Evolutionary conservation across 2,888 invertebrate genomes (phyloP).

Genomic region (Caenorhabditis auriculariae): DNA sequence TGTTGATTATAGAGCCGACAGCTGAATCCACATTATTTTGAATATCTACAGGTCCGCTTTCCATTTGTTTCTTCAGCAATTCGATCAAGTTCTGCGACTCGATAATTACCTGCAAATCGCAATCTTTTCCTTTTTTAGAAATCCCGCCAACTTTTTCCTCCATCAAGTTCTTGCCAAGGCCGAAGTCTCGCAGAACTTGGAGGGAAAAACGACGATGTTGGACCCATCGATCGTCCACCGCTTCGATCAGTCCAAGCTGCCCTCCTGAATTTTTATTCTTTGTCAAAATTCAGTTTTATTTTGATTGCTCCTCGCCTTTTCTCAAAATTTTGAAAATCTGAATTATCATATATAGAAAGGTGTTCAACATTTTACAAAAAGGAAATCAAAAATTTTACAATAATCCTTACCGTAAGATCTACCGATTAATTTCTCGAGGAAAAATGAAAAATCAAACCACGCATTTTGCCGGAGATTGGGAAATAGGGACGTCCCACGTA

Average conservation of each 20-base stretch:
- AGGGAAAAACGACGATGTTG: slow-evolving; percentile 29
- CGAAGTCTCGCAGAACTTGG: slow-evolving; percentile 34
- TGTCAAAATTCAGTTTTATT: too few species aligned
- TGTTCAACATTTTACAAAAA: background rate
- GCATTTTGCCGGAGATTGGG: slow-evolving; percentile 16
- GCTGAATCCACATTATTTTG: slow-evolving; percentile 21
- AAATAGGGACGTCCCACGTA: slow-evolving; percentile 22
- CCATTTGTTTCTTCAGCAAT: background rate
- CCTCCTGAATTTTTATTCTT: too few species aligned
- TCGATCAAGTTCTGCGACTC: slow-evolving; percentile 15
- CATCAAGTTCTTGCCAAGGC: slow-evolving; percentile 40
- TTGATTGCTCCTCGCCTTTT: too few species aligned
- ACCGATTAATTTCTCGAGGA: background rate
- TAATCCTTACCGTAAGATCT: too few species aligned
- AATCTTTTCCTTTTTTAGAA: too few species aligned
- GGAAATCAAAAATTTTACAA: background rate
- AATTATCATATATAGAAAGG: too few species aligned
- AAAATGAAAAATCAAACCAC: background rate
- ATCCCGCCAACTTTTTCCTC: slow-evolving; percentile 24
- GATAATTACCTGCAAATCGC: slow-evolving; percentile 11
- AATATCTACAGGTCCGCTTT: slow-evolving; percentile 16
- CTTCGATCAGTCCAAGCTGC: slow-evolving; percentile 19
- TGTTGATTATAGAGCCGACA: slow-evolving; percentile 38
- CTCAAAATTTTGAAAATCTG: background rate
- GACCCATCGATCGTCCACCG: slow-evolving; percentile 22